Evolutionary conservation across 2,797 vertebrate genomes (phyloP).

Genomic region (Oreochromis grahami): DNA sequence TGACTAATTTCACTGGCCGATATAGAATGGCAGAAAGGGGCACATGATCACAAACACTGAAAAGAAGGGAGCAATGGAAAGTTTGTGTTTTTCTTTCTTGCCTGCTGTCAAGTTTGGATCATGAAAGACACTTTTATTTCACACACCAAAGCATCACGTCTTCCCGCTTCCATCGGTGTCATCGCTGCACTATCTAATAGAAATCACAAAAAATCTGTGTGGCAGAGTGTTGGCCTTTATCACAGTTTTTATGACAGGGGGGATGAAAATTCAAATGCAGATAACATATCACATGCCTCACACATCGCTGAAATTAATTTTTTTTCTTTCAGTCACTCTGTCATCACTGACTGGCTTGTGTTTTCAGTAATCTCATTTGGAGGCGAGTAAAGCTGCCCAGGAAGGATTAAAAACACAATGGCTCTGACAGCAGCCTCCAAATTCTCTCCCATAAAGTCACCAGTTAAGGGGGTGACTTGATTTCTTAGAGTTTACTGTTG

Average conservation of each 20-base stretch:
- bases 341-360: conserved; percentile 31
- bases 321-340: conserved; percentile 13
- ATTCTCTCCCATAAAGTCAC: neutral
- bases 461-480: neutral
- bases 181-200: conserved; percentile 33
- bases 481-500: conserved; percentile 6
- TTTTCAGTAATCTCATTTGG: conserved; percentile 43
- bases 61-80: neutral
- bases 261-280: conserved; percentile 6
- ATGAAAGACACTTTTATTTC: conserved; percentile 42
- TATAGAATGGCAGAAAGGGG: conserved; percentile 22
- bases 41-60: conserved; percentile 23
- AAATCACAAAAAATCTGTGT: conserved; percentile 29
- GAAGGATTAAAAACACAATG: conserved; percentile 31
- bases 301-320: conserved; percentile 40
- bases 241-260: conserved; percentile 9
- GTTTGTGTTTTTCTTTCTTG: neutral
- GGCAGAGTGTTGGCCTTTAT: conserved; percentile 18
- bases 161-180: conserved; percentile 10
- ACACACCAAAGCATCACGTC: conserved; percentile 33
- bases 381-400: conserved; percentile 16
- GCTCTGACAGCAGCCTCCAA: neutral
- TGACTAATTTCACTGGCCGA: conserved; percentile 48
- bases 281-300: conserved; percentile 25
- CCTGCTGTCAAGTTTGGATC: neutral